Evolutionary conservation across 2,888 invertebrate species (phyloP), one percentile per base, ranked within the genome.

Genomic region (Idaea aversata): DNA sequence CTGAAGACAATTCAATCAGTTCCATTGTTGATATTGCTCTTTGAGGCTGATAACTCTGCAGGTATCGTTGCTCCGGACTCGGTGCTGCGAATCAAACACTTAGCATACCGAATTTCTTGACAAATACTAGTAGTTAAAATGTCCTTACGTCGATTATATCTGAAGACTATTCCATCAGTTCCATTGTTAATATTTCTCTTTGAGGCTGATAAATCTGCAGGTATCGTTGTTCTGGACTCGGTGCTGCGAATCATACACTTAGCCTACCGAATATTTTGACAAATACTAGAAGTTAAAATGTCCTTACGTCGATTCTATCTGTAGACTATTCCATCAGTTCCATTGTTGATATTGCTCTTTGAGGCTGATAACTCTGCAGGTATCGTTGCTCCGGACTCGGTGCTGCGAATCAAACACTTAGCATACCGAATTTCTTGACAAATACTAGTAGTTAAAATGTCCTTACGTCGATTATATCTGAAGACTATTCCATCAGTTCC

Each of bases 61-160:
- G 47, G 10, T 10, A 13, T 47, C 13, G 10, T 7, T 47, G 47
- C 47, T 47, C 47, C 2, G 13, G 47, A 13, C 10, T 47, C 10
- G 47, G 47, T 47, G 47, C 47, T 47, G 47, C 47, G 47, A 47
- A 47, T 47, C 47, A 47, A 47, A 47, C 47, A 47, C 47, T 47
- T 47, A 47, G 47, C 5, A 5, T 47, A 47, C 10, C 47, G 47
- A 47, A 47, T 10, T 13, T 47, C 13, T 7, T 47, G 47, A 47
- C 36, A 7, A 47, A 47, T 13, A 47, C 4, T 47, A 10, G 47
- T 7, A 47, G 47, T 47, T 47, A 47, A 47, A 47, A 10, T 47
- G 47, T 13, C 47, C 47, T 47, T 47, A 47, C 47, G 13, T 47
- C 13, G 4, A 10, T 6, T 10, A 0, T 47, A 47, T 47, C 47